Conservation (phyloP, 1,140 invertebrate genomes). For the Augochlora pura region DNA sequence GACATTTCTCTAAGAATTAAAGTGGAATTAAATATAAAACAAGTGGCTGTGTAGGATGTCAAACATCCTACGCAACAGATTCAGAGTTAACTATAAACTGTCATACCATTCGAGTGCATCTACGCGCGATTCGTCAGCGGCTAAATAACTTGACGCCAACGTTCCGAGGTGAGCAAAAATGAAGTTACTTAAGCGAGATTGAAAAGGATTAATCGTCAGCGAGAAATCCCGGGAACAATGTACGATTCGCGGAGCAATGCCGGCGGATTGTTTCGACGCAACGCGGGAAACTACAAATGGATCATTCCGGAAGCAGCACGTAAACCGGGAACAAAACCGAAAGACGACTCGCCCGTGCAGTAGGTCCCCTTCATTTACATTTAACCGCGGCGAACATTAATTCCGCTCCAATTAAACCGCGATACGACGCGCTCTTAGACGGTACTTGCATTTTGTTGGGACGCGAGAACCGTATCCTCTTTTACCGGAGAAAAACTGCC, state of each 20-base stretch:
- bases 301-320: conserved; percentile 19
- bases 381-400: conserved; percentile 57
- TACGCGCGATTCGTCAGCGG: too few relatives aligned
- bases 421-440: conserved; percentile 46
- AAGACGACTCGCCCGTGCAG: conserved; percentile 38
- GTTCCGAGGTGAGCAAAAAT: too few relatives aligned
- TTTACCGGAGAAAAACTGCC: conserved; percentile 47
- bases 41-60: too few relatives aligned
- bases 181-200: neutral
- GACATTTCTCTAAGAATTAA: too few relatives aligned
- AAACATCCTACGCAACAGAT: too few relatives aligned
- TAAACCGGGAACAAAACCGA: conserved; percentile 36
- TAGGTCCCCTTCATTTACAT: conserved; percentile 50
- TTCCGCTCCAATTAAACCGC: conserved; percentile 62
- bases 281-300: neutral
- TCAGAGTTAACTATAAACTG: too few relatives aligned
- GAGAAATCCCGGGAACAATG: neutral
- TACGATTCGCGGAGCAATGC: neutral
- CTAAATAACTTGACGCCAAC: too few relatives aligned
- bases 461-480: conserved; percentile 54
- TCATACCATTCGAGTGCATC: too few relatives aligned
- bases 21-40: too few relatives aligned
- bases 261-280: neutral
- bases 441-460: conserved; percentile 54
- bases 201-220: neutral